Base-by-base conservation (phyloP, 2,797 vertebrate genomes). In the Sylvia borin region DNA sequence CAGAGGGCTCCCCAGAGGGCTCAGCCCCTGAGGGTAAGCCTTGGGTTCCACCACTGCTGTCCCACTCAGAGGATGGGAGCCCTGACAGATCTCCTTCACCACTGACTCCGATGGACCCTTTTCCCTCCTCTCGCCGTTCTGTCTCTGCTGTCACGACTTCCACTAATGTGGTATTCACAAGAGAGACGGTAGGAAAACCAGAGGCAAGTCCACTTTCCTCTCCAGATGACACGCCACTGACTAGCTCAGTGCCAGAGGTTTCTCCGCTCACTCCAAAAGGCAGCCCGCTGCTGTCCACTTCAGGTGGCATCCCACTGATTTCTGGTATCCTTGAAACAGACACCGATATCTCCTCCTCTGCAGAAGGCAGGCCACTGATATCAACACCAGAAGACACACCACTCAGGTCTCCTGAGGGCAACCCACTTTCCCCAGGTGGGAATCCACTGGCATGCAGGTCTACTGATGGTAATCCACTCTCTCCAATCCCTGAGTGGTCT, bases 31-130 rank as follows among this genome's bases (percentile, higher is more conserved):
- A 98, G 50, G 96, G 92, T 24, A 97, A 82, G 20, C 96, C 97
- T 27, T 96, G 98, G 54, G 34, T 77, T 47, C 32, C 38, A 9
- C 84, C 92, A 34, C 97, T 98, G 53, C 64, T 58, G 55, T 97
- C 97, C 94, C 92, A 68, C 36, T 95, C 98, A 58, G 66, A 50
- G 54, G 96, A 96, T 17, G 96, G 95, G 22, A 98, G 42, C 15
- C 97, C 98, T 51, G 98, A 97, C 57, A 97, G 78, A 53, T 98
- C 98, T 92, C 95, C 97, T 48, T 97, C 80, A 25, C 98, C 97
- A 0, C 98, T 99, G 92, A 98, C 94, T 75, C 98, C 98, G 7
- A 98, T 85, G 10, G 97, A 97, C 8, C 98, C 98, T 81, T 97
- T 98, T 42, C 98, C 98, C 75, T 98, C 98, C 92, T 98, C 98